Percentiles rank a stretch among this genome's conserved stretches.
These are phyloP conservation scores for Malaclemys terrapin DNA, from an alignment of 2,113 vertebrate species.

Conservation along the genomic window DNA sequence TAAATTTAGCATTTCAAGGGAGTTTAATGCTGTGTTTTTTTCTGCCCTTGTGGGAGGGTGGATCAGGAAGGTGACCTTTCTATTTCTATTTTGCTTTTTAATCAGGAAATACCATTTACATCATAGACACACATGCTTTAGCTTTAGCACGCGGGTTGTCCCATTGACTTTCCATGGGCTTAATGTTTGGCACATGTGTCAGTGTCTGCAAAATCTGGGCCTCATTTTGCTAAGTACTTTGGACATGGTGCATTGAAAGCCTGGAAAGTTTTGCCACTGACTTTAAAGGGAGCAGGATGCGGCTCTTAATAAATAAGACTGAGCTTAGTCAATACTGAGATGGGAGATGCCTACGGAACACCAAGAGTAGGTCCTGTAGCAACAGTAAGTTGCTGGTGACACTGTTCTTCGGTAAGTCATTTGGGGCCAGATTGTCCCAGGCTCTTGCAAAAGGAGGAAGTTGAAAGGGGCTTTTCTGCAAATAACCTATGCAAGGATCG, in stretches of 20 bases:
- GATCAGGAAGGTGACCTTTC: background rate
- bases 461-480: background rate
- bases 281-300: background rate
- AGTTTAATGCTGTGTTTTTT: background rate
- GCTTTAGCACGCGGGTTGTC: background rate
- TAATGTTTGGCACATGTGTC: background rate
- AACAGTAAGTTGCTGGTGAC: background rate
- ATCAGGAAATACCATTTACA: background rate
- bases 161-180: background rate
- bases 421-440: background rate
- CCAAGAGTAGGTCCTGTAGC: background rate
- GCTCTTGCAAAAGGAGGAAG: background rate
- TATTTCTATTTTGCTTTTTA: background rate
- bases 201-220: background rate
- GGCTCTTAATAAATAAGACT: background rate
- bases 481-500: background rate
- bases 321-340: background rate
- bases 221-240: background rate
- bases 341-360: background rate
- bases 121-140: background rate
- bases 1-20: background rate
- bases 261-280: background rate
- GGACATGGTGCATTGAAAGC: background rate
- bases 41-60: background rate
- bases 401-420: background rate